A percentile compares a stretch with the other conserved stretches of the same genome.
Conservation (phyloP, 1,140 invertebrate species). For the Scylla paramamosain region DNA sequence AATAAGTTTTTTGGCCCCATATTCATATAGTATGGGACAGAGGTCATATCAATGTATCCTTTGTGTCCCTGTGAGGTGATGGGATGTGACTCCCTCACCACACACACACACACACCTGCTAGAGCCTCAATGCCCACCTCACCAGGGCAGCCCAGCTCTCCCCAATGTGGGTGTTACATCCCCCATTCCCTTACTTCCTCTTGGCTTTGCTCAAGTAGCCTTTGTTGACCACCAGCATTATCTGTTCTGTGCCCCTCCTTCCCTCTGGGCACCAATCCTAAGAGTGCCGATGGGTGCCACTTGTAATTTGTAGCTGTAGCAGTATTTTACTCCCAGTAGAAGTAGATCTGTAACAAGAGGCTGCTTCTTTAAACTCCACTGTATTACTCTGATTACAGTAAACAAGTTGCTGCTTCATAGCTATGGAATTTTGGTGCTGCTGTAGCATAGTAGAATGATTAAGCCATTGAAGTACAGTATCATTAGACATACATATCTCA, state of each 20-base stretch:
- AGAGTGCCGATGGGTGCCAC: constrained; percentile 45
- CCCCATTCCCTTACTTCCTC: neutral
- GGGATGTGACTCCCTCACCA: neutral
- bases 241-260: constrained; percentile 25
- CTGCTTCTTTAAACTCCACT: constrained; percentile 41
- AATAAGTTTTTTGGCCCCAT: too few species aligned
- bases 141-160: neutral
- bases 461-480: constrained; percentile 29
- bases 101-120: neutral
- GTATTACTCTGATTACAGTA: constrained; percentile 25
- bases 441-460: constrained; percentile 45
- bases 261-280: constrained; percentile 16
- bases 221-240: constrained; percentile 46
- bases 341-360: constrained; percentile 47
- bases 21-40: too few species aligned
- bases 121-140: neutral
- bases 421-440: neutral
- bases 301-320: constrained; percentile 59
- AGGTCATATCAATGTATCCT: neutral
- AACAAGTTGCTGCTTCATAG: constrained; percentile 51
- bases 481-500: constrained; percentile 23
- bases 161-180: constrained; percentile 38
- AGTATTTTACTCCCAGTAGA: constrained; percentile 52
- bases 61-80: neutral
- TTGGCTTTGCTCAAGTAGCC: constrained; percentile 54